phyloP scores from a whole-genome alignment of 2,888 invertebrate genomes.

The Philereme transversata region DNA sequence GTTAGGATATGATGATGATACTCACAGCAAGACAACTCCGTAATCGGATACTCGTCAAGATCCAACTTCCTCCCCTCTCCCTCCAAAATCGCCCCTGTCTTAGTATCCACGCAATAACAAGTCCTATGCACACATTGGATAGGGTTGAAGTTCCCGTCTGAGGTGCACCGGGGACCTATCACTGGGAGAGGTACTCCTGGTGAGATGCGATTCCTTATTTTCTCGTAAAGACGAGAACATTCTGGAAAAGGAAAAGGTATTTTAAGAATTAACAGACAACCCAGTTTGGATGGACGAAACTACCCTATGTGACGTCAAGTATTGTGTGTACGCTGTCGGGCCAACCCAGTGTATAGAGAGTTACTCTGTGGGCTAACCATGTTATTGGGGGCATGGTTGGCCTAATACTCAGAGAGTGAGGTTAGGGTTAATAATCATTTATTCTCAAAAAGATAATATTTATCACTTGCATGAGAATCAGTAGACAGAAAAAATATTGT shows the following conservation, averaged over 20 bases:
- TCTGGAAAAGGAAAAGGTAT: slow-evolving; percentile 56
- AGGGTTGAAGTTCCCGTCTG: slow-evolving; percentile 87
- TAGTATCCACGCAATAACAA: slow-evolving; percentile 85
- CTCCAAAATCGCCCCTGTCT: slow-evolving; percentile 74
- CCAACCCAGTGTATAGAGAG: no score
- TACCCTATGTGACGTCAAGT: no score
- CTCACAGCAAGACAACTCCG: slow-evolving; percentile 76
- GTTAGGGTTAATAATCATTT: no score
- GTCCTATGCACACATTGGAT: slow-evolving; percentile 85
- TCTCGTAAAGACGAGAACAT: slow-evolving; percentile 83
- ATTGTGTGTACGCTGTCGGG: no score
- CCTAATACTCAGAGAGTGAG: no score
- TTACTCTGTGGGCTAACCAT: no score
- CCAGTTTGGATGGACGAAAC: no score
- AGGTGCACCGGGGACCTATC: slow-evolving; percentile 83
- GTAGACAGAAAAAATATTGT: no score
- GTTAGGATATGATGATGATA: slow-evolving; percentile 34
- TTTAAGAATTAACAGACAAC: neutral
- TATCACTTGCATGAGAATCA: no score
- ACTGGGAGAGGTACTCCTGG: slow-evolving; percentile 63
- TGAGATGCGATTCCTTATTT: slow-evolving; percentile 67
- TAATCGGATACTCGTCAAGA: slow-evolving; percentile 58
- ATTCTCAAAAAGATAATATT: no score
- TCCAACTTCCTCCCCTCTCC: slow-evolving; percentile 49
- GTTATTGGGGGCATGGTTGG: no score